Conservation (phyloP, 1,140 invertebrate genomes). For the Samia ricini region DNA sequence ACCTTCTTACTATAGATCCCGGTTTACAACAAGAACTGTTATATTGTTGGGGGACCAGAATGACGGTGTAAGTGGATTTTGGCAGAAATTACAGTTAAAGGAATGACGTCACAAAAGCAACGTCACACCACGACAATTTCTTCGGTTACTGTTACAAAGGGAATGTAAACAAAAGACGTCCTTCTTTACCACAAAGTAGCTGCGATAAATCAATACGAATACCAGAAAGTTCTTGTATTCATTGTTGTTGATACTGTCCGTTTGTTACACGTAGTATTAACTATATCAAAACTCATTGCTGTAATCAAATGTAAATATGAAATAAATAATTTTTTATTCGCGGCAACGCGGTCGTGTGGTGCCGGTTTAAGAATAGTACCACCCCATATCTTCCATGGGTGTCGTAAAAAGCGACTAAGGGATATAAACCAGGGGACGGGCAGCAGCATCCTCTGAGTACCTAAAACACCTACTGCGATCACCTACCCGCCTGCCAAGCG, state of each 20-base stretch:
- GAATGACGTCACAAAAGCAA: conserved; percentile 61
- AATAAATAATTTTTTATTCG: too few relatives aligned
- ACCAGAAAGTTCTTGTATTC: too few relatives aligned
- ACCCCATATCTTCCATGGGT: too few relatives aligned
- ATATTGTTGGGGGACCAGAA: conserved; percentile 48
- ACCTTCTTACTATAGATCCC: conserved; percentile 51
- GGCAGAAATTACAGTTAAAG: conserved; percentile 41
- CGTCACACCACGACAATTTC: conserved; percentile 34
- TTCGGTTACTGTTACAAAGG: conserved; percentile 65
- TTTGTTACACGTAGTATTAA: too few relatives aligned
- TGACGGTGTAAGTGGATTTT: conserved; percentile 68
- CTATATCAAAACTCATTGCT: neutral
- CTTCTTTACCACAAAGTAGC: conserved; percentile 61
- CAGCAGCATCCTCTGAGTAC: too few relatives aligned
- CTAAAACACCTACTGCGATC: too few relatives aligned
- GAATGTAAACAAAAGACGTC: conserved; percentile 47
- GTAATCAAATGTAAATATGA: neutral
- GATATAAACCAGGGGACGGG: too few relatives aligned
- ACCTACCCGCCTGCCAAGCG: too few relatives aligned
- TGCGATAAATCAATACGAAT: conserved; percentile 53
- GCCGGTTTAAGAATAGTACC: too few relatives aligned
- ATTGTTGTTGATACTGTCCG: too few relatives aligned
- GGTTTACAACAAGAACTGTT: conserved; percentile 71
- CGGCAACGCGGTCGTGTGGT: too few relatives aligned
- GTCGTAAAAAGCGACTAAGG: too few relatives aligned